Percentiles rank a stretch among this genome's conserved stretches.
These are phyloP conservation scores for Mongoloraphidia duomilia DNA, from an alignment of 2,888 invertebrate species.

Conservation along the genomic window DNA sequence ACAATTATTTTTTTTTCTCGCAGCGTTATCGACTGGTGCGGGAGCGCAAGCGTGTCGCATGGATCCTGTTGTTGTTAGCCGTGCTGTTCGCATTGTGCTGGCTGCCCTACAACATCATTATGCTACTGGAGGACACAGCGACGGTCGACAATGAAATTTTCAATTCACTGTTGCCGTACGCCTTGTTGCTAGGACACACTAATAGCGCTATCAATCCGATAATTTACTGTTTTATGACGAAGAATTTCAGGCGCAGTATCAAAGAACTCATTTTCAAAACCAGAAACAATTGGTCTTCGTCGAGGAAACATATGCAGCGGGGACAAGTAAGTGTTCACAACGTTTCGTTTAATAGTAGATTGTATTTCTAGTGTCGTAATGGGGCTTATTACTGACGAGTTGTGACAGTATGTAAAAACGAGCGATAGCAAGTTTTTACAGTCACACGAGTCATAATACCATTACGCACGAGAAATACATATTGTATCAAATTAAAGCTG, in stretches of 20 bases:
- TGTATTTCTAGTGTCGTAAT: too few relatives aligned
- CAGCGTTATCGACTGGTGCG: constrained; percentile 49
- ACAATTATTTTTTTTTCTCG: constrained; percentile 6
- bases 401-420: too few relatives aligned
- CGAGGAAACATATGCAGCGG: neutral
- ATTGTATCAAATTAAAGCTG: too few relatives aligned
- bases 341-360: neutral
- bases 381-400: too few relatives aligned
- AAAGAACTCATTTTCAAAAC: constrained; percentile 36
- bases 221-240: constrained; percentile 60
- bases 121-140: constrained; percentile 47
- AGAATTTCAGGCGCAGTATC: constrained; percentile 54
- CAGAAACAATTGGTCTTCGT: constrained; percentile 16
- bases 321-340: neutral
- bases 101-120: constrained; percentile 61
- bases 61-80: constrained; percentile 57
- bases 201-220: constrained; percentile 67
- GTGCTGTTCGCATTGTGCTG: constrained; percentile 64
- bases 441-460: too few relatives aligned
- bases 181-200: constrained; percentile 55
- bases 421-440: too few relatives aligned
- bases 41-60: constrained; percentile 58
- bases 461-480: too few relatives aligned
- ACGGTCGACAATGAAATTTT: constrained; percentile 20
- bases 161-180: constrained; percentile 35